These are phyloP conservation scores for Neoitamus cyanurus DNA, from an alignment of 2,888 invertebrate genomes.

Conservation along the genomic window DNA sequence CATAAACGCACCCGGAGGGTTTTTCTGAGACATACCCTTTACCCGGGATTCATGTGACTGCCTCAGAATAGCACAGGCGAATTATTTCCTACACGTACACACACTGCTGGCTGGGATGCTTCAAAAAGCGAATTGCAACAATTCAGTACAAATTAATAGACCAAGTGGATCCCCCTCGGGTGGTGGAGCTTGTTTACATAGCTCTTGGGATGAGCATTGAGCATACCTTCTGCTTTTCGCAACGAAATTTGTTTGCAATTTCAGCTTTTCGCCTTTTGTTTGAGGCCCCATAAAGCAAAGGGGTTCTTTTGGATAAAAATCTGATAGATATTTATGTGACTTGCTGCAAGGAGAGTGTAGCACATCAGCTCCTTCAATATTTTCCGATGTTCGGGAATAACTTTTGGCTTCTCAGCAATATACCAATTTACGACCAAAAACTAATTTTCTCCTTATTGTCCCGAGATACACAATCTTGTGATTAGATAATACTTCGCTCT, in stretches of 20 bases:
- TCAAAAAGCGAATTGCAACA: slow-evolving; percentile 32
- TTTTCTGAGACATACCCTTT: slow-evolving; percentile 15
- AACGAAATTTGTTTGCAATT: background rate
- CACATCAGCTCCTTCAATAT: background rate
- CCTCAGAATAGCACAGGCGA: background rate
- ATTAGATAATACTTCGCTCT: slow-evolving; percentile 15
- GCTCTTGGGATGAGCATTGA: background rate
- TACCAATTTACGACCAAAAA: slow-evolving; percentile 10
- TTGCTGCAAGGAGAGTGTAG: background rate
- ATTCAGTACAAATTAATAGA: slow-evolving; percentile 40
- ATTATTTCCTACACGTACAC: slow-evolving; percentile 21
- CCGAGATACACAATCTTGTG: background rate
- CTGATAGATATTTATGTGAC: background rate
- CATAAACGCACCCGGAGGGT: slow-evolving; percentile 6
- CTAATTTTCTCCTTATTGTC: slow-evolving; percentile 25
- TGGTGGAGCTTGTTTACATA: background rate
- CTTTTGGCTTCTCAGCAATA: slow-evolving; percentile 8
- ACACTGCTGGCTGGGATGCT: background rate
- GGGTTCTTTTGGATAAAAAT: slow-evolving; percentile 6
- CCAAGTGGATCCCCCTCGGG: slow-evolving; percentile 10
- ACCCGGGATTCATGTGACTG: background rate
- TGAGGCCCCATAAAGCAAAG: background rate
- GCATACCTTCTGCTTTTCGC: background rate
- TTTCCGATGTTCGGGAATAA: background rate
- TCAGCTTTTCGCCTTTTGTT: background rate